phyloP scores from a whole-genome alignment of 2,797 vertebrate genomes.

The Rhabdomys pumilio region DNA sequence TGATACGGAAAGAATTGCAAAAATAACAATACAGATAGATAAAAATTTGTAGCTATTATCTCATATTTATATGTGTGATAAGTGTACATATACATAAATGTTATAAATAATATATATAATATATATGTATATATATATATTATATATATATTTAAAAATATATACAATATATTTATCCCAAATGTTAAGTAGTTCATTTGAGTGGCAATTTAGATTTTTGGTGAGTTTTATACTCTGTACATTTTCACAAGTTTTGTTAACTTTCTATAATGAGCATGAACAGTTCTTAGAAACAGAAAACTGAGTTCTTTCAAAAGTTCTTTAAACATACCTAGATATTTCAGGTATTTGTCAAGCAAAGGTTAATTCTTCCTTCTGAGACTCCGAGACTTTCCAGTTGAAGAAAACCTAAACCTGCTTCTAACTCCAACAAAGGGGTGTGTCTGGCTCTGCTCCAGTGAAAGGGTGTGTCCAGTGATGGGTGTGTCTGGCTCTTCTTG shows the following conservation, averaged over 20 bases:
- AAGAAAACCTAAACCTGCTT: neutral
- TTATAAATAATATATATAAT: neutral
- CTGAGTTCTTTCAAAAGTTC: neutral
- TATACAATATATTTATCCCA: neutral
- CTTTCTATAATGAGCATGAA: constrained; percentile 16
- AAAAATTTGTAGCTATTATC: neutral
- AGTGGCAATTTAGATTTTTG: neutral
- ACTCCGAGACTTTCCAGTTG: neutral
- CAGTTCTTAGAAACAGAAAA: constrained; percentile 40
- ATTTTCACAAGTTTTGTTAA: constrained; percentile 46
- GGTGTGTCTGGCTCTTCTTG: neutral
- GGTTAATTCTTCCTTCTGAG: constrained; percentile 42
- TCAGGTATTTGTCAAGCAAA: neutral
- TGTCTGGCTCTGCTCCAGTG: too few species aligned
- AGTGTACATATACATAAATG: neutral
- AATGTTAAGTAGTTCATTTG: constrained; percentile 48
- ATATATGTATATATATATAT: too few species aligned
- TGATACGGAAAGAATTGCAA: constrained; percentile 47
- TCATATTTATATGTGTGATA: neutral
- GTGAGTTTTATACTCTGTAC: constrained; percentile 21
- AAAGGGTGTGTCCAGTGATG: neutral
- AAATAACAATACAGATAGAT: neutral
- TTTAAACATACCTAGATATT: neutral
- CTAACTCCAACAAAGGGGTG: neutral
- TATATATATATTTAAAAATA: neutral